Evolutionary conservation across 1,140 invertebrate genomes (phyloP).

Genomic region (Scylla paramamosain): DNA sequence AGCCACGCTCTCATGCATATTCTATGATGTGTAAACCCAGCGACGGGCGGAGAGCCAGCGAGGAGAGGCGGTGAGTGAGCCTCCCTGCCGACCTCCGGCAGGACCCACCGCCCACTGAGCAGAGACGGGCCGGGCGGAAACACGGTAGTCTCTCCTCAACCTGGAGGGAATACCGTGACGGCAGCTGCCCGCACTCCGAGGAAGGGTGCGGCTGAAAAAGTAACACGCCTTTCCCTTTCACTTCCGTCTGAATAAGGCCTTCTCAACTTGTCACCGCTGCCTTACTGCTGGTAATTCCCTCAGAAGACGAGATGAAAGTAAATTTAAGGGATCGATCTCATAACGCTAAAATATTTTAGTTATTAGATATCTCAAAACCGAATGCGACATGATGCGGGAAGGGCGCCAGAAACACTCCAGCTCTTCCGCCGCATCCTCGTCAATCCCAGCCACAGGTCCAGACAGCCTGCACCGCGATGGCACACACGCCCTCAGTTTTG

Average conservation of each 20-base stretch:
- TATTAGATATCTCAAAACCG: too few relatives aligned
- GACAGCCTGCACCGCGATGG: too few relatives aligned
- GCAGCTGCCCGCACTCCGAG: background rate
- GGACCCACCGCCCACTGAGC: background rate
- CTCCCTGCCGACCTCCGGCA: background rate
- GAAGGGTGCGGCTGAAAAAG: background rate
- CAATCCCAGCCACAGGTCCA: too few relatives aligned
- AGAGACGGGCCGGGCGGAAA: background rate
- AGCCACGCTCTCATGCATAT: background rate
- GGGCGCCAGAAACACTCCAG: too few relatives aligned
- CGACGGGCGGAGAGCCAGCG: background rate
- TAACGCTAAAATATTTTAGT: too few relatives aligned
- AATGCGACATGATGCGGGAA: too few relatives aligned
- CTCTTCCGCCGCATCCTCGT: too few relatives aligned
- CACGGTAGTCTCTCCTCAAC: background rate
- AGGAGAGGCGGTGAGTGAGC: background rate
- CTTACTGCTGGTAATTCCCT: background rate
- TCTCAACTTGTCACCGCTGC: background rate
- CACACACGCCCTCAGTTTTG: too few relatives aligned
- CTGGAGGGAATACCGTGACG: background rate
- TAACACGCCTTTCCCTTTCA: background rate
- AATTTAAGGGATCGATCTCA: too few relatives aligned
- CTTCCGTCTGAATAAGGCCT: background rate
- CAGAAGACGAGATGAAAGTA: too few relatives aligned
- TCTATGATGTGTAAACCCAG: conserved; percentile 22